Conservation (phyloP, 2,113 vertebrate genomes). For the Etheostoma spectabile region DNA sequence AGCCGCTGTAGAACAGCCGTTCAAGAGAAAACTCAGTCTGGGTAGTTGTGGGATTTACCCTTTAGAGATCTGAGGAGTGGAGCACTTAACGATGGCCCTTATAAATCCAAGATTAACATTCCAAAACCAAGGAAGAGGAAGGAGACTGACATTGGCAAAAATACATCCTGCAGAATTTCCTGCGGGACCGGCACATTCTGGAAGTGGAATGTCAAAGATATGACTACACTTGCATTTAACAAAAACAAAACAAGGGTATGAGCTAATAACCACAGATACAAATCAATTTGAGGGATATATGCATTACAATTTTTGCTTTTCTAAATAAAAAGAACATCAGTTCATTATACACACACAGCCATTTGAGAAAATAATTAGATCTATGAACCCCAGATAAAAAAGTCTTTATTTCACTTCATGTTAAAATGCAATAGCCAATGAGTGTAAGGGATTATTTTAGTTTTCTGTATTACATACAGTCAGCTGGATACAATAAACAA, state of each 20-base stretch:
- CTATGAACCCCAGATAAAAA: background rate
- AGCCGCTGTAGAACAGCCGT: no score
- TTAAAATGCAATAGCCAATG: constrained; percentile 17
- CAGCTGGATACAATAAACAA: constrained; percentile 1
- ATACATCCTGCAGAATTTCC: no score
- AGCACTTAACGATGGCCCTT: no score
- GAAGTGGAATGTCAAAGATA: no score
- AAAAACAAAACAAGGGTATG: background rate
- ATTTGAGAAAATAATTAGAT: background rate
- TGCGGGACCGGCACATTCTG: no score
- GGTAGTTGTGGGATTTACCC: no score
- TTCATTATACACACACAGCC: no score
- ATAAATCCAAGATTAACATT: no score
- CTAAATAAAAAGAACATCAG: background rate
- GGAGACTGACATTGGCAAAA: no score
- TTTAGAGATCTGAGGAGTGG: no score
- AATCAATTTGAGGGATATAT: background rate
- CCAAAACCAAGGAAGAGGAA: no score
- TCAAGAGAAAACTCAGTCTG: no score
- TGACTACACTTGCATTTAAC: background rate
- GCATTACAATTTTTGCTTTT: background rate
- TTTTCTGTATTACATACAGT: constrained; percentile 10
- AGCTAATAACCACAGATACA: background rate
- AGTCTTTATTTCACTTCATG: constrained; percentile 55
- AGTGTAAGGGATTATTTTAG: constrained; percentile 5